Percentiles rank a stretch among this genome's conserved stretches.
Conservation (phyloP, 2,113 vertebrate genomes). For the Bubo bubo region DNA sequence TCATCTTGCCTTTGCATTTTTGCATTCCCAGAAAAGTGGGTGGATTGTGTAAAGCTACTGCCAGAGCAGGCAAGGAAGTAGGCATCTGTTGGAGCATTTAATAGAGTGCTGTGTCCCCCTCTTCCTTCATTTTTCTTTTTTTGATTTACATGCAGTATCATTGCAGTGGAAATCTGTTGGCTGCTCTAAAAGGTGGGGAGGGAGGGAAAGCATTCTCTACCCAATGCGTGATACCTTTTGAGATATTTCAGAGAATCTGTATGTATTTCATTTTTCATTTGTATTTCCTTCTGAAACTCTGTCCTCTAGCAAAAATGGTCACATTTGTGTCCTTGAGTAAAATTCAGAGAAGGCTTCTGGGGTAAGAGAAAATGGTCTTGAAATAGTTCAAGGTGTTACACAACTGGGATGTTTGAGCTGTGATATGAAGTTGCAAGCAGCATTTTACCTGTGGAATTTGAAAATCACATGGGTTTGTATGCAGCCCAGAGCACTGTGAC, state of each 20-base stretch:
- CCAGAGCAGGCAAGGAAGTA: not conserved
- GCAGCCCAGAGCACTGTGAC: not conserved
- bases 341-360: not conserved
- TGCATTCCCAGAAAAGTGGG: not conserved
- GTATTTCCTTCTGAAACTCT: not conserved
- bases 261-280: not conserved
- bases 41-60: not conserved
- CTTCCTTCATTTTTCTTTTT: not conserved
- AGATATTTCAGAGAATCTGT: not conserved
- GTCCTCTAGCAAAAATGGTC: not conserved
- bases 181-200: not conserved
- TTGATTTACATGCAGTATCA: accelerated
- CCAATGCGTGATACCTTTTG: not conserved
- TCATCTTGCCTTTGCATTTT: not conserved
- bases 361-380: not conserved
- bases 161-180: not conserved
- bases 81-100: not conserved
- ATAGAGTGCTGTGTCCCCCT: not conserved
- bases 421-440: not conserved
- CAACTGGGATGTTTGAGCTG: not conserved
- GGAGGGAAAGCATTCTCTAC: not conserved
- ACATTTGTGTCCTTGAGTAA: not conserved
- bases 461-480: not conserved
- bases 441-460: conserved; percentile 8
- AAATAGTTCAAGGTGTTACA: not conserved